Conservation (phyloP, 2,113 vertebrate species). For the Daboia siamensis region DNA sequence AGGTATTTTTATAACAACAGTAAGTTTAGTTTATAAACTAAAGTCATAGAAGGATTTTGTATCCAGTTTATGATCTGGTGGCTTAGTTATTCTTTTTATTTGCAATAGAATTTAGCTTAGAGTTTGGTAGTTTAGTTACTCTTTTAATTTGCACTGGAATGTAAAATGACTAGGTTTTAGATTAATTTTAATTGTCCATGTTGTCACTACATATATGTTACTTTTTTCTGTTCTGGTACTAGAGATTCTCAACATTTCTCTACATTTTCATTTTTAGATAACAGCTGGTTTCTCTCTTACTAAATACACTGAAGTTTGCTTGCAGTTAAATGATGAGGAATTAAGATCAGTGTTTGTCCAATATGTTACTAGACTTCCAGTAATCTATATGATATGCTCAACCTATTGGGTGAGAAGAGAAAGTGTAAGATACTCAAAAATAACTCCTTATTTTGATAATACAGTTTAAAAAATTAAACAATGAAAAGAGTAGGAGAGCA, state of each 20-base stretch:
- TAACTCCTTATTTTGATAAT: background rate
- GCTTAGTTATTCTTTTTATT: background rate
- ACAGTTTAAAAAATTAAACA: slow-evolving; percentile 4
- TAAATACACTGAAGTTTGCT: background rate
- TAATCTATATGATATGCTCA: slow-evolving; percentile 24
- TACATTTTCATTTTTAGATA: background rate
- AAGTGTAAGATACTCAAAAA: background rate
- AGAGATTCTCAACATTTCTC: too few relatives aligned
- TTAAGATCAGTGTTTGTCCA: slow-evolving; percentile 29
- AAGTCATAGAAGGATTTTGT: background rate
- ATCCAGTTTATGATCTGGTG: background rate
- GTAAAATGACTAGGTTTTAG: background rate
- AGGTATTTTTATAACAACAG: background rate
- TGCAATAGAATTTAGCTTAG: background rate
- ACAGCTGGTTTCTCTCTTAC: background rate
- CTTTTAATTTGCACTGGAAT: background rate
- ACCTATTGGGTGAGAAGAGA: background rate
- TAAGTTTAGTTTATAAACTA: background rate
- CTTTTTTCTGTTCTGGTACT: too few relatives aligned
- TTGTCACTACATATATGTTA: too few relatives aligned
- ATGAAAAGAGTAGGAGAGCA: slow-evolving; percentile 3
- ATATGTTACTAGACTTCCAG: slow-evolving; percentile 9
- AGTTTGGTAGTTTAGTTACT: background rate
- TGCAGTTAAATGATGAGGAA: background rate
- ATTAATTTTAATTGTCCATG: background rate